Percentiles rank a stretch among this genome's conserved stretches.
Conservation (phyloP, 2,888 invertebrate species). For the Thera obeliscata region DNA sequence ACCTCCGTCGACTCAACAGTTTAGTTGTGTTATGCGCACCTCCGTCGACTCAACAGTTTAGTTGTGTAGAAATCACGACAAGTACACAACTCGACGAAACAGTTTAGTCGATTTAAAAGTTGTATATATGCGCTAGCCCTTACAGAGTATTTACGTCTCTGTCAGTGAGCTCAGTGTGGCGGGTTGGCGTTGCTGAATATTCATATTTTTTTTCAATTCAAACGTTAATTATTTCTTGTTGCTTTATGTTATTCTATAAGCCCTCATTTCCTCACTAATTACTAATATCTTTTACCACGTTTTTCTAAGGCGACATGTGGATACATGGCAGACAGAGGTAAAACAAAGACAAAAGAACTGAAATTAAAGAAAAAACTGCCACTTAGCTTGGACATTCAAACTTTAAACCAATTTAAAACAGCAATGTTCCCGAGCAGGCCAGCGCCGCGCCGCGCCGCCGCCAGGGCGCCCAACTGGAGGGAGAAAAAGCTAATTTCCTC, state of each 20-base stretch:
- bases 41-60: too few species aligned
- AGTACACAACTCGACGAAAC: too few species aligned
- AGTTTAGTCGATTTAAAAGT: too few species aligned
- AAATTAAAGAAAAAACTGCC: constrained; percentile 13
- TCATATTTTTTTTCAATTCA: background rate
- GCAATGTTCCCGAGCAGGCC: constrained; percentile 14
- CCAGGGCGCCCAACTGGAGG: constrained; percentile 45
- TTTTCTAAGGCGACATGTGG: background rate
- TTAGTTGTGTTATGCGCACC: too few species aligned
- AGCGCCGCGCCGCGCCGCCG: background rate
- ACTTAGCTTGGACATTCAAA: constrained; percentile 12
- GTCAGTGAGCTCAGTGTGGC: background rate
- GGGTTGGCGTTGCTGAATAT: background rate
- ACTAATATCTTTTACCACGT: background rate
- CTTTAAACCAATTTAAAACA: constrained; percentile 32
- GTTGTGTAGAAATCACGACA: too few species aligned
- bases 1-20: too few species aligned
- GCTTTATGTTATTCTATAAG: background rate
- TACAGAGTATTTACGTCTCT: background rate
- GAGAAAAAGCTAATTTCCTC: constrained; percentile 78
- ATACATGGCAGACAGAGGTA: background rate
- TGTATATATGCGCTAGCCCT: too few species aligned
- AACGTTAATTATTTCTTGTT: background rate
- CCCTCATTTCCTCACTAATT: too few species aligned
- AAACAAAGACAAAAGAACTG: background rate